Evolutionary conservation across 2,797 vertebrate species (phyloP).

Genomic region (Fratercula arctica): DNA sequence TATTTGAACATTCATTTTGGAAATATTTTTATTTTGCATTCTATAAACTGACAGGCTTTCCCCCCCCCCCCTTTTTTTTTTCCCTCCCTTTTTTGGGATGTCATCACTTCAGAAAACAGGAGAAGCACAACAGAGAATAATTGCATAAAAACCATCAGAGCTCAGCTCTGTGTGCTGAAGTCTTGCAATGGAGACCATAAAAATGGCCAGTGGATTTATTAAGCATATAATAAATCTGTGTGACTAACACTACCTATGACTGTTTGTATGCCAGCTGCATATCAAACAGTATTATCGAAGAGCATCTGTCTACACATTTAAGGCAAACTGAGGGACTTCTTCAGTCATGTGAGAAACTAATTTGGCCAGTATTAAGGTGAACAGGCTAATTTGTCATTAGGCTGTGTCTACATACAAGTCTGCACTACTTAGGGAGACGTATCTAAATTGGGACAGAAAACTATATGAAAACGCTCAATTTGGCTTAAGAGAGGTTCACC

Average conservation of each 20-base stretch:
- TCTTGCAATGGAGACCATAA: neutral
- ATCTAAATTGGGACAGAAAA: neutral
- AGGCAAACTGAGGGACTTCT: neutral
- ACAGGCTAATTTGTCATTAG: neutral
- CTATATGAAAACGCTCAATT: neutral
- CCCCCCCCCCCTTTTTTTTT: neutral
- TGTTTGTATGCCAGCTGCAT: neutral
- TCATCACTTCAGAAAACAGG: neutral
- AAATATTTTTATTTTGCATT: conserved; percentile 33
- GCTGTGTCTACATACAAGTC: neutral
- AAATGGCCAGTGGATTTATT: neutral
- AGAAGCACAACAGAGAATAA: neutral
- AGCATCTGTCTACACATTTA: neutral
- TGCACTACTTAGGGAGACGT: neutral
- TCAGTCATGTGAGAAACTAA: neutral
- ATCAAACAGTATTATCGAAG: neutral
- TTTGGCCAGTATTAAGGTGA: neutral
- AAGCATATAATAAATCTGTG: neutral
- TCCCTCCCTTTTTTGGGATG: neutral
- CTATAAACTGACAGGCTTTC: neutral
- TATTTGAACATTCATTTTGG: conserved; percentile 5
- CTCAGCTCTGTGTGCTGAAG: neutral
- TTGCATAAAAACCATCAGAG: neutral
- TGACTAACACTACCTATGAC: neutral
- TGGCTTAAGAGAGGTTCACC: neutral